A percentile compares a stretch with the other conserved stretches of the same genome.
Conservation (phyloP, 1,140 invertebrate genomes). For the Drosophila pseudoobscura region DNA sequence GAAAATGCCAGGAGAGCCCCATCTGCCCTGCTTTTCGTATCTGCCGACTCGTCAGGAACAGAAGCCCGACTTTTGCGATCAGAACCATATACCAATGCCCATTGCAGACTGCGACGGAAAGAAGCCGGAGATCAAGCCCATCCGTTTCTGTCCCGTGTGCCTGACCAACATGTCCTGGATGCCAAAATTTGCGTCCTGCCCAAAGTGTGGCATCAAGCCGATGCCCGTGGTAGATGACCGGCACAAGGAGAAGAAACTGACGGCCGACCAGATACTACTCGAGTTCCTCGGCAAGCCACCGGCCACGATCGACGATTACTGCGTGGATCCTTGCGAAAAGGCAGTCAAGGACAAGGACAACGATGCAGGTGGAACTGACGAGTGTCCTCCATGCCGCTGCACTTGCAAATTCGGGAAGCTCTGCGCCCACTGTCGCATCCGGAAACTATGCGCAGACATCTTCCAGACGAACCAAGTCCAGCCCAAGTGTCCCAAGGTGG, state of each 20-base stretch:
- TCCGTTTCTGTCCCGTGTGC: conserved; percentile 66
- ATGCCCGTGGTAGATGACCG: conserved; percentile 50
- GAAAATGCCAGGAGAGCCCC: conserved; percentile 8
- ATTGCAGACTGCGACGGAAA: conserved; percentile 25
- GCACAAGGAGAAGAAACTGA: conserved; percentile 34
- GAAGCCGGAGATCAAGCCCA: conserved; percentile 40
- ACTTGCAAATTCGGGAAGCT: conserved; percentile 56
- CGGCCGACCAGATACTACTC: conserved; percentile 60
- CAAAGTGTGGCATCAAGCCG: conserved; percentile 64
- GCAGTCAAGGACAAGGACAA: neutral
- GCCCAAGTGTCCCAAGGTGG: conserved; percentile 24
- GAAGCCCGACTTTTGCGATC: conserved; percentile 11
- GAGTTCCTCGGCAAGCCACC: conserved; percentile 52
- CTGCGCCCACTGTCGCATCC: conserved; percentile 75
- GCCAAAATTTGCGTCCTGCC: conserved; percentile 64
- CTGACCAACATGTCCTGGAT: conserved; percentile 74
- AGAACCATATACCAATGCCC: conserved; percentile 17
- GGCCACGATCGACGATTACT: conserved; percentile 15
- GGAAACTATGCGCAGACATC: conserved; percentile 62
- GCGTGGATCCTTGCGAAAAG: conserved; percentile 16
- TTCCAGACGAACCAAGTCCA: conserved; percentile 34
- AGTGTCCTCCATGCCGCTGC: conserved; percentile 53
- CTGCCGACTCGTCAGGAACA: neutral
- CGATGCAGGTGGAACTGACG: neutral
- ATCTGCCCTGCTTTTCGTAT: conserved; percentile 32